Evolutionary conservation across 2,888 invertebrate genomes (phyloP).

Genomic region (Herminia tarsipennalis): DNA sequence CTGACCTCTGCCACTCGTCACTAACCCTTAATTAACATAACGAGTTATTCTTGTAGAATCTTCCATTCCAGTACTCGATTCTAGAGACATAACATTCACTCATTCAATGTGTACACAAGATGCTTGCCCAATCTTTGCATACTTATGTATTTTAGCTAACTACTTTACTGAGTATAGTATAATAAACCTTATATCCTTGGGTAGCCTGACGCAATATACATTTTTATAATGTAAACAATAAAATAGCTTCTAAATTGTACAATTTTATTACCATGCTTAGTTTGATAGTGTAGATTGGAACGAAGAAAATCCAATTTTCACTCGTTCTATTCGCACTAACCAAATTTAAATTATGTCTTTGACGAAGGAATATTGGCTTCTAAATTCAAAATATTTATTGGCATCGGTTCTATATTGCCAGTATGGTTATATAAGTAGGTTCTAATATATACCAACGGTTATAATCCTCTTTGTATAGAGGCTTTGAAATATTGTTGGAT

Average conservation of each 20-base stretch:
- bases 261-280: too few species aligned
- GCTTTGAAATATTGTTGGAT: too few species aligned
- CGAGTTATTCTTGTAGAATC: conserved; percentile 44
- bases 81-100: conserved; percentile 23
- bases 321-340: background rate
- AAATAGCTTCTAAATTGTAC: too few species aligned
- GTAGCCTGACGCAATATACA: too few species aligned
- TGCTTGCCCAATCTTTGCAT: conserved; percentile 23
- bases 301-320: too few species aligned
- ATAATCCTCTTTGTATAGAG: too few species aligned
- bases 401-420: background rate
- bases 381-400: background rate
- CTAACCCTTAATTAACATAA: conserved; percentile 48
- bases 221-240: too few species aligned
- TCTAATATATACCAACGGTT: too few species aligned
- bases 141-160: conserved; percentile 4
- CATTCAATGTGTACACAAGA: conserved; percentile 9
- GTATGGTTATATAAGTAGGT: too few species aligned
- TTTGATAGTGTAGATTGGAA: too few species aligned
- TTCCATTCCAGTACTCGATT: conserved; percentile 32
- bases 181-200: too few species aligned
- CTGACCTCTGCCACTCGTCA: conserved; percentile 44
- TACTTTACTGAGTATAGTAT: background rate
- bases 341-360: background rate
- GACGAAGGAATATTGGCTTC: conserved; percentile 3